Base-by-base conservation (phyloP, 2,797 vertebrate species). In the Sebastes glaucus region DNA sequence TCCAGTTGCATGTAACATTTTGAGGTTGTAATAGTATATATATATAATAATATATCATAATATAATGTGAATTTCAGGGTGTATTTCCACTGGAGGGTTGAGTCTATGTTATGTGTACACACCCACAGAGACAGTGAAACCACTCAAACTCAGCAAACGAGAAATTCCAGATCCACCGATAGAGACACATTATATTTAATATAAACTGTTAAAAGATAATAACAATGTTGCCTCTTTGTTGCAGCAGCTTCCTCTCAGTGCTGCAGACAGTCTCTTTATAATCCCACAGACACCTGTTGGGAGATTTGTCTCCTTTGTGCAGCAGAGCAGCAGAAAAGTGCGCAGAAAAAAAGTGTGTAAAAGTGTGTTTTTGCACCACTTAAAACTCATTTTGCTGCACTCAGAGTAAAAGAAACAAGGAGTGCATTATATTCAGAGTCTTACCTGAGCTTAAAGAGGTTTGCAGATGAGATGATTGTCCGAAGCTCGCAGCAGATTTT, bases 231-330 rank as follows among this genome's bases (percentile, higher is more conserved):
- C 13, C 38, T 42, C 38, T 38, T 38, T 42, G 38, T 42, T 42
- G 53, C 22, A 1, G 16, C n/a, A 52, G 64, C 71, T 75, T 57
- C 30, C 18, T 49, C 32, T 52, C 28, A n/a, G 16, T 13, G 60
- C 49, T n/a, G 49, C 73, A 35, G 35, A 42, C 38, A 20, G 16
- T 2, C 60, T 81, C 87, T 22, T 61, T 61, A 1, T 94, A 94
- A 95, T 94, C 93, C 93, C 72, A 33, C 82, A 82, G 85, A 93
- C 95, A 95, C 95, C 94, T 95, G 95, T 95, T 95, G 94, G 28
- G 74, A 84, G 88, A 92, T 94, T 88, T 87, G 57, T 69, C 72
- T 87, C 77, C 81, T 90, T 85, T 89, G 90, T 86, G 82, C 71
- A 20, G 20, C 16, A 27, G 67, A 66, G 74, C 71, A 7, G 62